These are phyloP conservation scores for Saccopteryx leptura DNA, from an alignment of 2,113 vertebrate genomes.

Conservation along the genomic window DNA sequence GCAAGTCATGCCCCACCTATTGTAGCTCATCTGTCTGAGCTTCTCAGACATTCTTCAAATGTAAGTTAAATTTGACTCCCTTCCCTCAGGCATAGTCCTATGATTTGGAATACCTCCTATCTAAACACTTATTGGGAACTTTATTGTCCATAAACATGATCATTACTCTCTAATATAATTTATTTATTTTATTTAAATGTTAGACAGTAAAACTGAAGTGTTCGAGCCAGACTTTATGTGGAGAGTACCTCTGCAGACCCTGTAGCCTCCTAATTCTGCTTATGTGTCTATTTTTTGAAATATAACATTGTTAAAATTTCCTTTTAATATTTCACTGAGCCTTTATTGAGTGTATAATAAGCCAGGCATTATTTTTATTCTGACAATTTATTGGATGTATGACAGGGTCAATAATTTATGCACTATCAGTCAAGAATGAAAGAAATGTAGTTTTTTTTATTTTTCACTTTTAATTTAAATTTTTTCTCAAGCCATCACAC, in stretches of 20 bases:
- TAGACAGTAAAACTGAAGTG: background rate
- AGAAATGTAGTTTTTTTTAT: slow-evolving; percentile 55
- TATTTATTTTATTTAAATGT: background rate
- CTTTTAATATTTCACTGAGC: background rate
- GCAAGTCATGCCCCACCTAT: background rate
- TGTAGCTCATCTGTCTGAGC: background rate
- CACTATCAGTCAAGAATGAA: background rate
- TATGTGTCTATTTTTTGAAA: background rate
- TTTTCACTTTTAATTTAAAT: slow-evolving; percentile 60
- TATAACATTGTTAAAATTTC: background rate
- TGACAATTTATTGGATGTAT: slow-evolving; percentile 1
- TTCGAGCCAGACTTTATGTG: background rate
- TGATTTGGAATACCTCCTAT: background rate
- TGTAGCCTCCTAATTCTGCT: background rate
- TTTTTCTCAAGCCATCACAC: background rate
- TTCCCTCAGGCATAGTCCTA: background rate
- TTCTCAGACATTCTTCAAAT: background rate
- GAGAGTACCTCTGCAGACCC: background rate
- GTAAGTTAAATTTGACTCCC: background rate
- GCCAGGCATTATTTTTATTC: slow-evolving; percentile 33
- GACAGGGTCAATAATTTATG: slow-evolving; percentile 40
- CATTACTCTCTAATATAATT: background rate
- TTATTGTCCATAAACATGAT: background rate
- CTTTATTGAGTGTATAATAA: slow-evolving; percentile 14
- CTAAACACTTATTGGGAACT: background rate